phyloP scores from a whole-genome alignment of 2,888 invertebrate genomes.

The Mystacides longicornis region DNA sequence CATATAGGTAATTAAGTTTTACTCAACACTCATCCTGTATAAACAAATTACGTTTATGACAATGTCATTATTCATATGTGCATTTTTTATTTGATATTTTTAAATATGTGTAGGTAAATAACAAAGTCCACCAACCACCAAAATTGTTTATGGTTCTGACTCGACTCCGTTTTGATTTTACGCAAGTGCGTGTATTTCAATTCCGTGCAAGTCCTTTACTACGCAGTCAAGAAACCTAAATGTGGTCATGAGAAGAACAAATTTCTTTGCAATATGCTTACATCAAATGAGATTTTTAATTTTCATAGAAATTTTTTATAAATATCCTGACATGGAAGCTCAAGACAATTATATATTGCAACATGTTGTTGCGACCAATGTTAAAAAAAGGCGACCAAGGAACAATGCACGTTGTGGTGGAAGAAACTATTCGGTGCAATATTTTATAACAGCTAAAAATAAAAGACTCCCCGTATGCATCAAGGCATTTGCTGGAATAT shows the following conservation, averaged over 20 bases:
- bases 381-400: not conserved
- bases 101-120: not conserved
- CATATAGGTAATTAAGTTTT: too few species aligned
- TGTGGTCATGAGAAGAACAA: too few species aligned
- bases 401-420: not conserved
- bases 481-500: too few species aligned
- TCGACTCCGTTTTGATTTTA: not conserved
- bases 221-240: too few species aligned
- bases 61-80: too few species aligned
- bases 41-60: too few species aligned
- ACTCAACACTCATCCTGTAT: too few species aligned
- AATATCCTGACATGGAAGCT: not conserved
- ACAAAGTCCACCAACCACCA: not conserved
- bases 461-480: too few species aligned
- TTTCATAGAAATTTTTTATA: not conserved
- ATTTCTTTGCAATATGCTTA: too few species aligned
- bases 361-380: not conserved
- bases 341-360: not conserved
- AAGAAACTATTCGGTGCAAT: too few species aligned
- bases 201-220: not conserved
- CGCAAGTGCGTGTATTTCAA: not conserved
- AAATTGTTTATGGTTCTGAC: not conserved
- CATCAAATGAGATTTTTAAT: not conserved
- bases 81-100: too few species aligned
- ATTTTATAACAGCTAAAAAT: too few species aligned